Evolutionary conservation across 2,888 invertebrate species (phyloP), one percentile per base, ranked within the genome.

Genomic region (Plagiodera versicolora): DNA sequence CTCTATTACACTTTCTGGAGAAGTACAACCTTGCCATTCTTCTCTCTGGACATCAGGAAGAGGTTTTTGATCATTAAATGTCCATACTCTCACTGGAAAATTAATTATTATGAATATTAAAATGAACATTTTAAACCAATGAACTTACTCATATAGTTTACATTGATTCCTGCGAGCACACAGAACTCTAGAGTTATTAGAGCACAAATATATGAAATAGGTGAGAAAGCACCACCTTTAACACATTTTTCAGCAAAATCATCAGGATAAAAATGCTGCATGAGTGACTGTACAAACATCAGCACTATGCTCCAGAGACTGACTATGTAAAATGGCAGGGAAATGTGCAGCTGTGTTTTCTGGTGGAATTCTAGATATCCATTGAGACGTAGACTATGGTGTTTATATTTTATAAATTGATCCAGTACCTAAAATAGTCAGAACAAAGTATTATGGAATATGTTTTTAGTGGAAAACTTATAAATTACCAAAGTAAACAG

Each of bases 291-390:
- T 1, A 85, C 74, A 24, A 85, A 77, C 53, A 88, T 72, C 24
- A 88, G 75, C 39, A 79, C 76, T 0, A 83, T 84, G 79, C 82
- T 88, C 87, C 82, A 88, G 16, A 88, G 74, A 6, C 88, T 88
- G 0, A 86, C 84, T 17, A 88, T 77, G 68, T 86, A 85, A 45
- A 88, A 76, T 0, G 89, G 88, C 14, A 87, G 77, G 56, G 85
- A 82, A 68, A 86, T 84, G 55, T 85, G 85, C 58, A 82, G 80
- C 67, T 83, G 82, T 0, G 85, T 87, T 8, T 84, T 82, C 60
- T 87, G 85, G 75, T 88, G 86, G 73, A 89, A 89, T 54, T 89
- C 88, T 60, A 89, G 81, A 71, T 89, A 89, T 1, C 89, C 89
- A 71, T 84, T 84, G 63, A 88, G 80, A 59, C 88, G 81, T 44